phyloP scores from a whole-genome alignment of 2,797 vertebrate species.

The Miichthys miiuy region DNA sequence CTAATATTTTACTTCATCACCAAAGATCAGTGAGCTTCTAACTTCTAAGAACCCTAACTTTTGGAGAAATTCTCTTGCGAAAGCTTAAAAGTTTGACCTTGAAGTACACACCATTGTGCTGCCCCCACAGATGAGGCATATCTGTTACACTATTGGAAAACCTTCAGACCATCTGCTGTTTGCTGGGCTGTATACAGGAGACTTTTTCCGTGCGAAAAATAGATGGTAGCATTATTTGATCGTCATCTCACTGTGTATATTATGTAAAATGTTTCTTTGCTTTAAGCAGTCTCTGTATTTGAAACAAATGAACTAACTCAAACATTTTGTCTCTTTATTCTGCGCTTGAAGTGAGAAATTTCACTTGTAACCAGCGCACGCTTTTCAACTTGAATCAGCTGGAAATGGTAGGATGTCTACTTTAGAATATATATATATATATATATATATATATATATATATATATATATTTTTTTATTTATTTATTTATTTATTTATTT shows the following conservation, averaged over 20 bases:
- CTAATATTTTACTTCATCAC: no score
- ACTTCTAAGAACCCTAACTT: no score
- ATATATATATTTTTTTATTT: no score
- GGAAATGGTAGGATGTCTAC: not conserved
- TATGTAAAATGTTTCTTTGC: not conserved
- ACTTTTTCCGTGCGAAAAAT: not conserved
- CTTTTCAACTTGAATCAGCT: not conserved
- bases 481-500: no score
- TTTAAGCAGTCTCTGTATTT: not conserved
- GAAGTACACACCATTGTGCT: not conserved
- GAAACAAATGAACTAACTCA: not conserved
- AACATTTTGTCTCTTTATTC: not conserved
- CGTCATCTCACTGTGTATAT: not conserved
- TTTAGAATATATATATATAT: not conserved
- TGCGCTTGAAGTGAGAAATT: not conserved
- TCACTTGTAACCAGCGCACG: not conserved
- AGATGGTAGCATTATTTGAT: not conserved
- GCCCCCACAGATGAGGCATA: conserved; percentile 1
- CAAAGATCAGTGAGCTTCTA: no score
- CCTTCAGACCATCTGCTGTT: not conserved
- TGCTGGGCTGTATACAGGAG: not conserved
- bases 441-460: no score
- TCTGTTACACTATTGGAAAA: not conserved
- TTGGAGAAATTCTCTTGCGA: not conserved
- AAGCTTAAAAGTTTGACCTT: not conserved